phyloP scores from a whole-genome alignment of 2,888 invertebrate species.

The Gari tellinella region DNA sequence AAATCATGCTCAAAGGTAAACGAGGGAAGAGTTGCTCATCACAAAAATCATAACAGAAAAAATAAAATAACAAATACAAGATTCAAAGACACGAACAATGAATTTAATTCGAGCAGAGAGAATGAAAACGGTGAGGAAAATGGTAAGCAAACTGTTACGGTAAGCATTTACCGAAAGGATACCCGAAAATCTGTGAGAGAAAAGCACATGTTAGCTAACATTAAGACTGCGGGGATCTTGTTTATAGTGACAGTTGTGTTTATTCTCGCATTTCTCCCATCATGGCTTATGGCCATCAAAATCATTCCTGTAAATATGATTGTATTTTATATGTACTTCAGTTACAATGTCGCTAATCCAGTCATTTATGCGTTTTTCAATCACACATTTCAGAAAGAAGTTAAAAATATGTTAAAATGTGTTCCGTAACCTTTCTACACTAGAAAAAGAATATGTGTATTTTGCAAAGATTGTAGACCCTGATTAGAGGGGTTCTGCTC shows the following conservation, averaged over 20 bases:
- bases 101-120: background rate
- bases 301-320: slow-evolving; percentile 71
- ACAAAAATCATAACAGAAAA: slow-evolving; percentile 4
- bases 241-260: slow-evolving; percentile 83
- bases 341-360: slow-evolving; percentile 83
- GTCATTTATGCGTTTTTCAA: slow-evolving; percentile 84
- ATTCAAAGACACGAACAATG: slow-evolving; percentile 2
- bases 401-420: slow-evolving; percentile 72
- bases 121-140: background rate
- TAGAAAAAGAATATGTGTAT: too few species aligned
- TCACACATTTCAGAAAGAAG: slow-evolving; percentile 81
- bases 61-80: background rate
- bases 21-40: background rate
- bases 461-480: too few species aligned
- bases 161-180: slow-evolving; percentile 38
- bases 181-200: slow-evolving; percentile 50
- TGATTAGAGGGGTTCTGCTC: too few species aligned
- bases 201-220: slow-evolving; percentile 74
- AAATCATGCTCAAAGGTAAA: slow-evolving; percentile 15
- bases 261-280: slow-evolving; percentile 81
- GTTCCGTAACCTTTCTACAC: too few species aligned
- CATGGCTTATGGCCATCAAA: slow-evolving; percentile 80
- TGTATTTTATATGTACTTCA: slow-evolving; percentile 83
- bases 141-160: background rate
- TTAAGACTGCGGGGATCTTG: slow-evolving; percentile 83